Percentiles rank a stretch among this genome's conserved stretches.
phyloP scores from a whole-genome alignment of 2,888 invertebrate genomes.

The Gonocerus acuteangulatus region DNA sequence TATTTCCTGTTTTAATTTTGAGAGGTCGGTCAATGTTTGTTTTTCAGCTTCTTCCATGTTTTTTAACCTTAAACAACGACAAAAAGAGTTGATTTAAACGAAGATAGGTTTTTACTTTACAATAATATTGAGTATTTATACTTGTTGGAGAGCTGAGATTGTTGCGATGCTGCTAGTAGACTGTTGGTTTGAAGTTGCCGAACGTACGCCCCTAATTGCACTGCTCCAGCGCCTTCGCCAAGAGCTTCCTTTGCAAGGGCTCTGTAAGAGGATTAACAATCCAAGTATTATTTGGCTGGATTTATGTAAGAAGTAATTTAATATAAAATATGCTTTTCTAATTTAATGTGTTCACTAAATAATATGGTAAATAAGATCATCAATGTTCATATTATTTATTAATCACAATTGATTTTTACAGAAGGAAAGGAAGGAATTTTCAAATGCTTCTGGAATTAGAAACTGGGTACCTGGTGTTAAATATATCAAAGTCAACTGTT shows the following conservation, averaged over 20 bases:
- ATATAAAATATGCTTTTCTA: too few relatives aligned
- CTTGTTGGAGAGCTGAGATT: slow-evolving; percentile 18
- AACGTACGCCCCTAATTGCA: slow-evolving; percentile 24
- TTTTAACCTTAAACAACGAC: slow-evolving; percentile 32
- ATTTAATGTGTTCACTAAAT: too few relatives aligned
- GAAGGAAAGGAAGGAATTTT: too few relatives aligned
- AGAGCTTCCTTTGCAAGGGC: slow-evolving; percentile 25
- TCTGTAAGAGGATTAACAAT: background rate
- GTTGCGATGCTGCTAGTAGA: slow-evolving; percentile 15
- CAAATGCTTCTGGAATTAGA: too few relatives aligned
- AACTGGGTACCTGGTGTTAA: too few relatives aligned
- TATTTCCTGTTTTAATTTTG: slow-evolving; percentile 38
- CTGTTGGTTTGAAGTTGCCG: slow-evolving; percentile 23
- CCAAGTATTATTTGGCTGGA: background rate
- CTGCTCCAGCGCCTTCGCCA: slow-evolving; percentile 22
- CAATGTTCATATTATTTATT: too few relatives aligned
- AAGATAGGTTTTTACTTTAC: too few relatives aligned
- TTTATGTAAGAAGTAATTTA: background rate
- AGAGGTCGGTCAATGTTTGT: slow-evolving; percentile 46
- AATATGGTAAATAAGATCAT: too few relatives aligned
- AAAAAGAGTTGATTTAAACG: too few relatives aligned
- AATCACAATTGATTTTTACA: too few relatives aligned
- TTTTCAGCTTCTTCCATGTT: slow-evolving; percentile 32
- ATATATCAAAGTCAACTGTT: too few relatives aligned
- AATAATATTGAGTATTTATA: too few relatives aligned